Percentiles rank a stretch among this genome's conserved stretches.
Conservation (phyloP, 2,113 vertebrate species). For the Prietella phreatophila region DNA sequence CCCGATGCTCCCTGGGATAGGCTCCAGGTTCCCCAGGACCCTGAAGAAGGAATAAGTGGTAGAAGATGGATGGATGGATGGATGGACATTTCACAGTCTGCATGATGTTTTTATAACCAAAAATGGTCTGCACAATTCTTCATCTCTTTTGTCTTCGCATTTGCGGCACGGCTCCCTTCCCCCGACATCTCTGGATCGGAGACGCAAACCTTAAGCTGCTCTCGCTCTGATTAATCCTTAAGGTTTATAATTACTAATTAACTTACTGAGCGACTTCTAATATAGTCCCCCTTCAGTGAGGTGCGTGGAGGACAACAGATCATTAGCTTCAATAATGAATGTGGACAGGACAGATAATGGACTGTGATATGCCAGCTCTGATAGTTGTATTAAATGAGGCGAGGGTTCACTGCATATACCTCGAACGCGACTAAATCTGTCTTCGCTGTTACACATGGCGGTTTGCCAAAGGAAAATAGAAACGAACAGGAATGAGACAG, state of each 20-base stretch:
- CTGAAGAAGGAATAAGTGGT: too few relatives aligned
- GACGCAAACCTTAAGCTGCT: constrained; percentile 91
- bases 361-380: constrained; percentile 74
- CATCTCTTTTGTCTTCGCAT: constrained; percentile 81
- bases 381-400: constrained; percentile 75
- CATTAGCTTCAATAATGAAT: constrained; percentile 83
- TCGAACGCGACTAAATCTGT: constrained; percentile 36
- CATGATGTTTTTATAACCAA: too few relatives aligned
- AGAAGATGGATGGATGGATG: too few relatives aligned
- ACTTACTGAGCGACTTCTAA: constrained; percentile 94
- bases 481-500: neutral
- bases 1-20: too few relatives aligned
- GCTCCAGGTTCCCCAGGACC: too few relatives aligned
- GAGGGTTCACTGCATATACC: constrained; percentile 49
- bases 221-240: constrained; percentile 94
- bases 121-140: constrained; percentile 48
- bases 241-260: constrained; percentile 98
- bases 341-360: constrained; percentile 76
- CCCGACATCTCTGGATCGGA: constrained; percentile 70
- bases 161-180: constrained; percentile 53
- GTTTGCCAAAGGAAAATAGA: neutral
- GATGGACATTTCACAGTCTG: constrained; percentile 76
- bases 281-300: constrained; percentile 82
- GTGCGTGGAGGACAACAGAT: constrained; percentile 85
- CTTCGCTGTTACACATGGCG: neutral